Percentiles rank a stretch among this genome's conserved stretches.
Conservation (phyloP, 2,797 vertebrate genomes). For the Galagoides demidoff region DNA sequence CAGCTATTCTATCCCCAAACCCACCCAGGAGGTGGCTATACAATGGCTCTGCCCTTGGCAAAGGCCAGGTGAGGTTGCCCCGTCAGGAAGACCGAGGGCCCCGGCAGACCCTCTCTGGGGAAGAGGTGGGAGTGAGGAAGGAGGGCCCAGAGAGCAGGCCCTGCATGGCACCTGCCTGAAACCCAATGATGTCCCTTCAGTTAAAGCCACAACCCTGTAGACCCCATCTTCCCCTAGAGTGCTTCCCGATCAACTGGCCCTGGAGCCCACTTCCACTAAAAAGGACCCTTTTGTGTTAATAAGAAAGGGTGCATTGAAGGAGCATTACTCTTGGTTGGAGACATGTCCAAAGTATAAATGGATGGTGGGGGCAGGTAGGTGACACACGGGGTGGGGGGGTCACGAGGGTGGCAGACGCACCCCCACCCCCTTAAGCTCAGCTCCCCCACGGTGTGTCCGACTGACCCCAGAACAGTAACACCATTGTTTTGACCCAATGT, state of each 20-base stretch:
- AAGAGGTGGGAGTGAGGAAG: not conserved
- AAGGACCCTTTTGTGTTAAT: not conserved
- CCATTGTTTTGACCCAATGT: conserved; percentile 73
- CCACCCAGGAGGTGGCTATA: not conserved
- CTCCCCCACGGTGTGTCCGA: not conserved
- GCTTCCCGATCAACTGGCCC: not conserved
- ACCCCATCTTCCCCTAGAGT: not conserved
- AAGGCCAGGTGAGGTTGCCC: not conserved
- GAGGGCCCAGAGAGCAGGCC: fast-evolving
- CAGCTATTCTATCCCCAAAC: fast-evolving
- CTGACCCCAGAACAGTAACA: conserved; percentile 71
- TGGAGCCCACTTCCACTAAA: not conserved
- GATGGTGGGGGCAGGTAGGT: not conserved
- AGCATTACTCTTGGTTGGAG: not conserved
- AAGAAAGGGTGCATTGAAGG: not conserved
- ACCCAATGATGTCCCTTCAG: not conserved
- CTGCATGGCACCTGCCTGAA: not conserved
- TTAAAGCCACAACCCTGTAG: not conserved
- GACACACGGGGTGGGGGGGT: not conserved
- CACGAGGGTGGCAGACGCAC: not conserved
- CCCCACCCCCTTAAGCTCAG: not conserved
- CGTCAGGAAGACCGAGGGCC: not conserved
- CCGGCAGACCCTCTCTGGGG: not conserved
- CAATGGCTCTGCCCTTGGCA: not conserved
- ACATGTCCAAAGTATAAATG: not conserved